Base-by-base conservation (phyloP, 1,140 invertebrate genomes). In the Pteromalus puparum region DNA sequence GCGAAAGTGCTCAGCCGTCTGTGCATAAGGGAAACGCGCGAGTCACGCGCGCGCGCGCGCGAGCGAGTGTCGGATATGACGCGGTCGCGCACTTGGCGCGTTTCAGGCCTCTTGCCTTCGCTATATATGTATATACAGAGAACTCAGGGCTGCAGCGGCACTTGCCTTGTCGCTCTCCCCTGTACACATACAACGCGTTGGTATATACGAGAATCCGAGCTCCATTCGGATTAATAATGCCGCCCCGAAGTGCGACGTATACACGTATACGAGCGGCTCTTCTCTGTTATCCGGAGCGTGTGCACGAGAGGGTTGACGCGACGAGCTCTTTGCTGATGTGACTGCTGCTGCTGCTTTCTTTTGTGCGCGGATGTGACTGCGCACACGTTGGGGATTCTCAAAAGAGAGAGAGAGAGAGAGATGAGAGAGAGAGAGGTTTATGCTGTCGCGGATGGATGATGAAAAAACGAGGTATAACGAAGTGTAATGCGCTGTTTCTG, bases 31-130 rank as follows among this genome's bases (percentile, higher is more conserved):
- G 82, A 46, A 81, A 67, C 77, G 73, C 77, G 15, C 68, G 87
- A 72, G 78, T 86, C 85, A 87, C 73, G 74, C 73, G 86, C 76
- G 79, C 70, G 81, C n/a, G 48, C 38, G 42, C 21, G 65, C 9
- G 82, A 61, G 85, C 81, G 86, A 88, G 90, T 89, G 90, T 90
- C 89, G 89, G 89, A 88, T 89, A 87, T 88, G 88, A 90, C 89
- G 87, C 88, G 82, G 86, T 87, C 87, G 86, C 88, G 87, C 88
- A 90, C 90, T 91, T 90, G 87, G 87, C 87, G 88, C 86, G 88
- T 88, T 80, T 38, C 67, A 28, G 21, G 13, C 24, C 61, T 80
- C 67, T 18, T 21, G 18, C 74, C 34, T 79, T 38, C 26, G 7
- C n/a, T 42, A 42, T 42, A 34, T 34, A 34, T 34, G 6, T n/a